Percentiles rank a stretch among this genome's conserved stretches.
Conservation (phyloP, 2,797 vertebrate genomes). For the Neosalanx taihuensis region DNA sequence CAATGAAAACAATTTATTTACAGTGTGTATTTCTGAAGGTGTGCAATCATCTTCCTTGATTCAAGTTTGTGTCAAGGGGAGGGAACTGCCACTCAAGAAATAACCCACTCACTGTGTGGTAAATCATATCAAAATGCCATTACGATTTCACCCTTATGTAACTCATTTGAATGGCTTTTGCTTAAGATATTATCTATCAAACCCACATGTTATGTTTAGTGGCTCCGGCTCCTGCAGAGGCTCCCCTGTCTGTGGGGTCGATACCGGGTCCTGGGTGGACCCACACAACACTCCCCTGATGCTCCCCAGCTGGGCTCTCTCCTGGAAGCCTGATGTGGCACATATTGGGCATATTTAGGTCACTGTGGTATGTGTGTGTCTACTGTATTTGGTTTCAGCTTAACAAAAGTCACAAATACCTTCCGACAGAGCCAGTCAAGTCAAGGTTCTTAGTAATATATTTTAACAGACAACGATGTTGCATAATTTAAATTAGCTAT, state of each 20-base stretch:
- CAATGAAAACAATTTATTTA: neutral
- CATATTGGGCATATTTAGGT: conserved; percentile 51
- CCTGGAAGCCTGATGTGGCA: conserved; percentile 39
- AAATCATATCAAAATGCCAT: no score
- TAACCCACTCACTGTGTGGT: neutral
- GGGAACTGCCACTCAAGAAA: conserved; percentile 35
- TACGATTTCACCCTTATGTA: no score
- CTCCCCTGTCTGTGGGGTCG: no score
- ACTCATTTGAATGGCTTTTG: no score
- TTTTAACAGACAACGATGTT: no score
- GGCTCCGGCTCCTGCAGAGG: no score
- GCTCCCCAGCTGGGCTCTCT: conserved; percentile 37
- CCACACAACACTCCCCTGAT: conserved; percentile 10
- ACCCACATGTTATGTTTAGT: no score
- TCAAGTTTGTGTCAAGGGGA: conserved; percentile 31
- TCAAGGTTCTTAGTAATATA: no score
- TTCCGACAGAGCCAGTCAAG: no score
- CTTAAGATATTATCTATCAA: no score
- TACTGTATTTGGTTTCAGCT: neutral
- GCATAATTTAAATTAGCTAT: no score
- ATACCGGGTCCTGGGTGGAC: neutral
- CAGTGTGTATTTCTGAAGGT: neutral
- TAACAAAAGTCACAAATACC: no score
- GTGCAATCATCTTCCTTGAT: neutral
- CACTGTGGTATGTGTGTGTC: conserved; percentile 27